These are phyloP conservation scores for Egretta garzetta DNA, from an alignment of 2,113 vertebrate genomes.

Conservation along the genomic window DNA sequence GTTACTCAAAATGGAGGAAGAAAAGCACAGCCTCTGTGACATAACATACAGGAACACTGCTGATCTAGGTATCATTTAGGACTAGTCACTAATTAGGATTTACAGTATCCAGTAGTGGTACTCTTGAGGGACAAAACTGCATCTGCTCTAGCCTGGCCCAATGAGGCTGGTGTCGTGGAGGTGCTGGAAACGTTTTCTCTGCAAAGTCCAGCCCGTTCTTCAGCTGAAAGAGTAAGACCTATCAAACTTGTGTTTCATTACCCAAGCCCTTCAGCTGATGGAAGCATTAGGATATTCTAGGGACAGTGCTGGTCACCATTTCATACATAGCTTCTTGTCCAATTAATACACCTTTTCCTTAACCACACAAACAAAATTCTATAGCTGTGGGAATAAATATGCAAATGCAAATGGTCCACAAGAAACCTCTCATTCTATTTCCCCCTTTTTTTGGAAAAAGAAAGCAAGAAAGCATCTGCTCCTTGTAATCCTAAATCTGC, in stretches of 20 bases:
- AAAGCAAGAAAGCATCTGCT: background rate
- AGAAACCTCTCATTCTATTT: background rate
- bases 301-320: background rate
- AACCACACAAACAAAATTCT: background rate
- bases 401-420: background rate
- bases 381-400: background rate
- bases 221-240: background rate
- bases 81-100: background rate
- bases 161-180: background rate
- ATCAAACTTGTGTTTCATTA: background rate
- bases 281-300: background rate
- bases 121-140: background rate
- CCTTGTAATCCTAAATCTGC: background rate
- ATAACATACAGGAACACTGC: background rate
- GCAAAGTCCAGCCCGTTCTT: background rate
- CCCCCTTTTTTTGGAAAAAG: rapidly evolving
- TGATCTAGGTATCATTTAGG: background rate
- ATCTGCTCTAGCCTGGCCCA: background rate
- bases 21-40: background rate
- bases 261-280: background rate
- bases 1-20: background rate
- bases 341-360: background rate
- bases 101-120: background rate
- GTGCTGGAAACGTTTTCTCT: background rate
- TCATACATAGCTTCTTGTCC: background rate